A percentile compares a stretch with the other conserved stretches of the same genome.
Evolutionary conservation across 2,113 vertebrate species (phyloP).

Genomic region (Myiozetetes cayanensis): DNA sequence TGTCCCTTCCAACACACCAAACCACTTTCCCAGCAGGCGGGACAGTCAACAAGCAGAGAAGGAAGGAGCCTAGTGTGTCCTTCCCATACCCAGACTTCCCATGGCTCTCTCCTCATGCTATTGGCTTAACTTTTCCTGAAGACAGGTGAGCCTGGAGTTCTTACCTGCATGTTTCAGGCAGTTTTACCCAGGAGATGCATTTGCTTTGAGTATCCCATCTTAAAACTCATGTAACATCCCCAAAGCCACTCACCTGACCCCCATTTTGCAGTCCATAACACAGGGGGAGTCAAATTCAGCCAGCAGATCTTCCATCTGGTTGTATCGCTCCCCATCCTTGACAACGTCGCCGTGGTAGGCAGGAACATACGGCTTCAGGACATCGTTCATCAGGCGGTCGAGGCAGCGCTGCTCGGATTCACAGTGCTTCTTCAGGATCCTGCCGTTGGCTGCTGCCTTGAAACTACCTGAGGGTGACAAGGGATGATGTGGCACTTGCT

Average conservation of each 20-base stretch:
- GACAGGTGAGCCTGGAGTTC: background rate
- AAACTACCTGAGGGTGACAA: conserved; percentile 85
- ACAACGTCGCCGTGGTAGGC: conserved; percentile 93
- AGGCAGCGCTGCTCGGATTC: conserved; percentile 96
- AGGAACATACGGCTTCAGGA: conserved; percentile 88
- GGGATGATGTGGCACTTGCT: background rate
- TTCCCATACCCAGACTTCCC: background rate
- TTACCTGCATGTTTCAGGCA: background rate
- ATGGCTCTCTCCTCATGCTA: background rate
- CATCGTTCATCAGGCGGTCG: conserved; percentile 89
- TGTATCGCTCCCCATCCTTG: conserved; percentile 95
- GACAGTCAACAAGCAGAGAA: background rate
- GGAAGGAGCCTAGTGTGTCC: background rate
- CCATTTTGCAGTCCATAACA: conserved; percentile 99
- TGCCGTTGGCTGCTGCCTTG: conserved; percentile 92
- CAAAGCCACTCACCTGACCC: conserved; percentile 80
- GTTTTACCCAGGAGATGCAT: background rate
- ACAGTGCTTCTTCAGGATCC: conserved; percentile 97
- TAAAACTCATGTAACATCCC: background rate
- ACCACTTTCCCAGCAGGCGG: background rate
- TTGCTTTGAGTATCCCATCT: background rate
- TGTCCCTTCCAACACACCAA: background rate
- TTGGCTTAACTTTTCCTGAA: background rate
- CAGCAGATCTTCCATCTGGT: conserved; percentile 98
- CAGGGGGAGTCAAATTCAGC: conserved; percentile 94